These are phyloP conservation scores for Upupa epops DNA, from an alignment of 2,113 vertebrate species.

Conservation along the genomic window DNA sequence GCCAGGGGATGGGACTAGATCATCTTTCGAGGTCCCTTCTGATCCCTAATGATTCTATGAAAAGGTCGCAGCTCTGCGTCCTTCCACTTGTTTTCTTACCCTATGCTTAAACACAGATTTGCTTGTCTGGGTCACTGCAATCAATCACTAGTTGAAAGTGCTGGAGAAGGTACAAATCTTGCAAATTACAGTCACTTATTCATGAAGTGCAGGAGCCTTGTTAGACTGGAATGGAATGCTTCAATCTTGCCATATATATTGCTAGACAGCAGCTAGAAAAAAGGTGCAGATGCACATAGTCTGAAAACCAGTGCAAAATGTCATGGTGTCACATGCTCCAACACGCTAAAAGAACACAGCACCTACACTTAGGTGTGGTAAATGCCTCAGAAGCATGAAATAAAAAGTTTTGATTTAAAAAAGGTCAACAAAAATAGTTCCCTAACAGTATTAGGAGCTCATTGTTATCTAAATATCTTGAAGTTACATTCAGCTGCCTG, in stretches of 20 bases:
- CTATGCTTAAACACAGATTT: not conserved
- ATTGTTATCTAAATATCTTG: not conserved
- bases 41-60: too few relatives aligned
- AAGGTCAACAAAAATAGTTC: not conserved
- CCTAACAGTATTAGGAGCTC: not conserved
- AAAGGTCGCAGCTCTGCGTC: not conserved
- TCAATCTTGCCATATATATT: not conserved
- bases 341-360: not conserved
- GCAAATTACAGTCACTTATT: not conserved
- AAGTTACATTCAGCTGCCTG: not conserved
- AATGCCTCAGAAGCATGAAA: not conserved
- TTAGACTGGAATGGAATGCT: not conserved
- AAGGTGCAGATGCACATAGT: rapidly evolving
- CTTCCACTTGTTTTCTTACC: not conserved
- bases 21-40: too few relatives aligned
- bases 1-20: too few relatives aligned
- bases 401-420: not conserved
- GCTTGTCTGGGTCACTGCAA: not conserved
- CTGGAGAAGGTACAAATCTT: not conserved
- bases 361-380: not conserved
- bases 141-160: not conserved
- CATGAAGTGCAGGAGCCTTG: not conserved
- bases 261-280: not conserved
- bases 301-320: not conserved
- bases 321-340: rapidly evolving